These are phyloP conservation scores for Odobenus rosmarus DNA, from an alignment of 2,113 vertebrate species.

Conservation along the genomic window DNA sequence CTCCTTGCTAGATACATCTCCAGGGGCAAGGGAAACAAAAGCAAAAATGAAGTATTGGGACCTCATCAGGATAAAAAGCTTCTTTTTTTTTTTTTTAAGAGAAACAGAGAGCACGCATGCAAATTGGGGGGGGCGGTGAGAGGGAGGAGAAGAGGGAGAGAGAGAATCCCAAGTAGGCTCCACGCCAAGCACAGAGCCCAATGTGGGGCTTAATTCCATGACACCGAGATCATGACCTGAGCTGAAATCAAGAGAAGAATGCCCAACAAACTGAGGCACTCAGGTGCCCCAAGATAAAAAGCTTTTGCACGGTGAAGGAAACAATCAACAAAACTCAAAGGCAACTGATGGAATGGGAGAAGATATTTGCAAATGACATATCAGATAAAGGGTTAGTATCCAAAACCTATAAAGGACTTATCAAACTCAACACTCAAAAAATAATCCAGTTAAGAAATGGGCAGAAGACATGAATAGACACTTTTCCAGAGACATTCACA, in stretches of 20 bases:
- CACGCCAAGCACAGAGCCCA: accelerated
- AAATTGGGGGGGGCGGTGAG: not conserved
- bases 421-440: not conserved
- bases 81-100: not conserved
- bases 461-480: not conserved
- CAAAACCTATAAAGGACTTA: not conserved
- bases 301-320: not conserved
- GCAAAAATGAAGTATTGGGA: not conserved
- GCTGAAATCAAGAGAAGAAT: not conserved
- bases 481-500: not conserved
- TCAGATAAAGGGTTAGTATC: not conserved
- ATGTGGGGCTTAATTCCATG: not conserved
- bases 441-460: not conserved
- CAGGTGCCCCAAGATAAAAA: not conserved
- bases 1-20: not conserved
- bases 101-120: not conserved
- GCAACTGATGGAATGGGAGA: not conserved
- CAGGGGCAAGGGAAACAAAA: not conserved
- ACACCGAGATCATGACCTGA: not conserved
- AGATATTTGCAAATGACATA: not conserved
- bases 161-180: not conserved
- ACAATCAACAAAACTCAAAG: not conserved
- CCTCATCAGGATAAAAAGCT: not conserved
- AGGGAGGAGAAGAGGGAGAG: not conserved
- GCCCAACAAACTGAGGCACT: not conserved